Evolutionary conservation across 2,113 vertebrate species (phyloP), one percentile per base, ranked within the genome.

Genomic region (Hippocampus abdominalis): DNA sequence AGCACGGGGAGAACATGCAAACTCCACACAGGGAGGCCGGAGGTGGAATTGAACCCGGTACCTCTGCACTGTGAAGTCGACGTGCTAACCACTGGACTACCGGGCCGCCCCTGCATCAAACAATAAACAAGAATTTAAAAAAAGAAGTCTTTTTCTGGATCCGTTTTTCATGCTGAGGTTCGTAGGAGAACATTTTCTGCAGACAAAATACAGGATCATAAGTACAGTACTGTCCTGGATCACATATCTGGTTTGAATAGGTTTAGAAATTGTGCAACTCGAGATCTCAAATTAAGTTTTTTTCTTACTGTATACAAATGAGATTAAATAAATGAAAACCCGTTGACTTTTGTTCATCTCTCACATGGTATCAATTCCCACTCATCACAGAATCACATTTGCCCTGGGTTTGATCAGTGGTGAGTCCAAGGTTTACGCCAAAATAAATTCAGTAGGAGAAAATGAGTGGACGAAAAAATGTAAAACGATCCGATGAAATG

Each of bases 151-250:
- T 36, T 36, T 36, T 36, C 32, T 6, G 1, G 1, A 36, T 36
- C 32, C 0, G 4, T 36, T 36, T 36, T 36, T 36, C 32, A 36
- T 36, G 32, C 32, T 5, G 11, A 63, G 63, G 73, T 68, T 62
- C 42, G 21, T 79, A 54, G 46, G 65, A 74, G 73, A 65, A 71
- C 63, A 64, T 76, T 66, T 66, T 73, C 69, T 84, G 81, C 21
- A 15, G n/a, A 48, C 46, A 48, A 16, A 56, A 56, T 2, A 56
- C 8, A 56, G 54, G 54, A 12, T 11, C 23, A 25, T 56, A 4
- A 56, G 10, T 13, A 56, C 0, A 56, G 10, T 13, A 56, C 0
- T 25, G 10, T 13, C 25, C 25, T 12, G 54, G 53, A 23, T 54
- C 1, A 3, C 53, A 54, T 25, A 25, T 56, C 3, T 56, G 4